Evolutionary conservation across 2,888 invertebrate genomes (phyloP), one percentile per base, ranked within the genome.

Genomic region (Colostygia pectinataria): DNA sequence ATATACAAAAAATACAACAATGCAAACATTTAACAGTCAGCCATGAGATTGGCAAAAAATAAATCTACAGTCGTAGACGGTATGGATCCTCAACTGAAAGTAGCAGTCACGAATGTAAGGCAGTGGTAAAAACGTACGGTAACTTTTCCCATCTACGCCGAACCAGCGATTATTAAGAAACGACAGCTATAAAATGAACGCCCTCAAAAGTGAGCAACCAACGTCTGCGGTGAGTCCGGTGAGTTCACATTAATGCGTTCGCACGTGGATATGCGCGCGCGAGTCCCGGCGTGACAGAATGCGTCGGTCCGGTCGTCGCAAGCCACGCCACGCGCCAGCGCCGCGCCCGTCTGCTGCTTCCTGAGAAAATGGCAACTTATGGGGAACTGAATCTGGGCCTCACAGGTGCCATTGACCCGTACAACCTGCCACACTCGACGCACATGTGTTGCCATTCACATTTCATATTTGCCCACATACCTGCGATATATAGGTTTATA

Each of bases 291-390:
- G 88, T 88, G 87, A 86, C 78, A 83, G 80, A 88, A 89, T 87
- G 88, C 80, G 78, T 55, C n/a, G n/a, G n/a, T n/a, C n/a, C n/a
- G n/a, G n/a, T n/a, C 52, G 57, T 53, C 53, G 65, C 57, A 48
- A n/a, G 59, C 63, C 68, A 58, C 63, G 66, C 68, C 68, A 65
- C 74, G 75, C 69, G 67, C 63, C 64, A 71, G 73, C 57, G 63
- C 50, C 54, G 53, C 61, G 58, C 28, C 27, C 10, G 41, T 24
- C 28, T 6, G 38, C 64, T 75, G 80, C 79, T 88, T 89, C 89
- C 85, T 83, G 80, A 85, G 88, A 89, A 88, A 88, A 88, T 86
- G 77, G 84, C 87, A 85, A 87, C 80, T 88, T 87, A 86, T 81
- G 80, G 83, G 84, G 83, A 85, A 85, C 78, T 83, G 80, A 87